Conservation (phyloP, 2,888 invertebrate genomes). For the Eupithecia exiguata region DNA sequence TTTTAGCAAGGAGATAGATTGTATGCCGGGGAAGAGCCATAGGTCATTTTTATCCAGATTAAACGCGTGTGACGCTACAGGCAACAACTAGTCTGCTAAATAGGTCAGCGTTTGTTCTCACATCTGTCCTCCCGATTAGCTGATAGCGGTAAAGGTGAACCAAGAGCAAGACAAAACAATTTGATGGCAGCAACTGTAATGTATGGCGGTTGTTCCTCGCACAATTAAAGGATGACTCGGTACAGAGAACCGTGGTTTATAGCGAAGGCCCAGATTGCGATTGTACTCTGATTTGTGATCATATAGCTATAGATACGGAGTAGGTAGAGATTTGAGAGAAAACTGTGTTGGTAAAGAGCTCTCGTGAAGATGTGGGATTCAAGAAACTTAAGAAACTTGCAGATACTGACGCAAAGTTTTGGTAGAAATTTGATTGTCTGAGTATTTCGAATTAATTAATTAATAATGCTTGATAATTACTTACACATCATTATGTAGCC, state of each 20-base stretch:
- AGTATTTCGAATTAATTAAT: neutral
- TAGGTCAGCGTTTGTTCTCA: constrained; percentile 39
- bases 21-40: neutral
- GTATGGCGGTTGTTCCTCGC: constrained; percentile 27
- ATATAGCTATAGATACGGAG: neutral
- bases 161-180: constrained; percentile 38
- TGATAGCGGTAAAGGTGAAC: constrained; percentile 44
- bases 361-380: neutral
- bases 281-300: constrained; percentile 7
- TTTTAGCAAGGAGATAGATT: neutral
- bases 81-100: constrained; percentile 3
- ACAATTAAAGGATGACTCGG: constrained; percentile 33
- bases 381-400: neutral
- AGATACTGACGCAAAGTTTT: neutral
- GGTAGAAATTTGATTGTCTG: neutral
- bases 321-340: neutral
- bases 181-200: constrained; percentile 34
- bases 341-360: neutral
- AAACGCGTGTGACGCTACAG: neutral
- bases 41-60: neutral
- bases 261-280: constrained; percentile 8
- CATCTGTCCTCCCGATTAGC: constrained; percentile 40
- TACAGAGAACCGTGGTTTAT: constrained; percentile 5
- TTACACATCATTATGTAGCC: neutral
- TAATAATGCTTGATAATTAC: neutral